Conservation (phyloP, 2,888 invertebrate species). For the Drepanosiphum platanoidis region DNA sequence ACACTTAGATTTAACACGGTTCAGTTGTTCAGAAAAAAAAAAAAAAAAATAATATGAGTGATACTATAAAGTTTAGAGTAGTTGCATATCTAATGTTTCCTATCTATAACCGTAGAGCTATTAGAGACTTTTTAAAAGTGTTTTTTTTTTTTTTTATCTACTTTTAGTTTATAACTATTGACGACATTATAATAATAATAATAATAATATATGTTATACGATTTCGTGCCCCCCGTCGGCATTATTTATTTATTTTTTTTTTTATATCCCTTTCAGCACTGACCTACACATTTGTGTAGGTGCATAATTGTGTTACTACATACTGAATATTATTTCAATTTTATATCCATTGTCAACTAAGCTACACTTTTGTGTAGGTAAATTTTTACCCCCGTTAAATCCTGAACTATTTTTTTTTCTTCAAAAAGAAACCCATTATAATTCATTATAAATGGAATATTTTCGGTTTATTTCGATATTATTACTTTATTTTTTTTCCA, state of each 20-base stretch:
- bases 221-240: conserved; percentile 19
- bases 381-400: too few species aligned
- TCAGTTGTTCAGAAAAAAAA: not conserved
- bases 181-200: not conserved
- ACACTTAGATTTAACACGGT: not conserved
- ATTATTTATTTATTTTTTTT: conserved; percentile 6
- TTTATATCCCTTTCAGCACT: too few species aligned
- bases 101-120: not conserved
- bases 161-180: conserved; percentile 23
- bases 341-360: too few species aligned
- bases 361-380: too few species aligned
- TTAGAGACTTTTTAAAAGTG: conserved; percentile 6
- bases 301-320: too few species aligned
- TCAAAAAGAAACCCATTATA: too few species aligned
- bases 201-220: not conserved
- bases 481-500: too few species aligned
- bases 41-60: not conserved
- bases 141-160: conserved; percentile 1
- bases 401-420: too few species aligned
- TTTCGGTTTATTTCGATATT: too few species aligned
- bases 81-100: not conserved
- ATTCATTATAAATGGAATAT: too few species aligned
- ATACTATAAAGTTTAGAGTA: not conserved
- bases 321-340: too few species aligned
- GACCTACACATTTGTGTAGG: too few species aligned